Base-by-base conservation (phyloP, 2,888 invertebrate genomes). In the Scaptomyza reducta region DNA sequence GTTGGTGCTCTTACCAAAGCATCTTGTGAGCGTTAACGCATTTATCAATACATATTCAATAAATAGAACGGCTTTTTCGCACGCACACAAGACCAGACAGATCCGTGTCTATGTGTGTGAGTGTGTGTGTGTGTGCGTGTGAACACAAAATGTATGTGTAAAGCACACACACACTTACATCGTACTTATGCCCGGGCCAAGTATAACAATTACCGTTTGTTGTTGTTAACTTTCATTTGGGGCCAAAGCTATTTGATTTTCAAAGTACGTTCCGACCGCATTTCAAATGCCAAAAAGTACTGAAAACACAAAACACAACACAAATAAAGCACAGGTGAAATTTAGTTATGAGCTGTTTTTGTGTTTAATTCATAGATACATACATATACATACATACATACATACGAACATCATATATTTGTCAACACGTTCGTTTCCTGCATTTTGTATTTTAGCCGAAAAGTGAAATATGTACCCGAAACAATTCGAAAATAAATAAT, bases 341-440 rank as follows among this genome's bases (percentile, higher is more conserved):
- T 77, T 74, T 64, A 70, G 42, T 76, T 49, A 22, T 22, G 22
- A 35, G 44, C 45, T 53, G 56, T 57, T 65, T 57, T 65, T 70
- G 74, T 86, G 78, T 78, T 83, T 83, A 86, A 83, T 86, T 80
- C 86, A 62, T 76, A 74, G 61, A 76, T 69, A 83, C 74, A 86
- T 61, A 77, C 65, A 79, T 69, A 76, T 70, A 72, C 50, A 33
- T 63, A 22, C 70, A 61, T 75, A 72, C 59, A 77, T 74, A 81
- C 79, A 85, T 60, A 35, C 45, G 59, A 55, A 71, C 79, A 77
- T 85, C 78, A 76, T 82, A 83, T 83, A 82, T 82, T 82, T 82
- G 85, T 87, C 82, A 84, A 87, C 85, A 87, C 82, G 76, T 86
- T 75, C 84, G 74, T 84, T 84, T 84, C 84, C 84, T 87, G 84